A percentile compares a stretch with the other conserved stretches of the same genome.
These are phyloP conservation scores for Bellardia pandia DNA, from an alignment of 2,888 invertebrate species.

Conservation along the genomic window DNA sequence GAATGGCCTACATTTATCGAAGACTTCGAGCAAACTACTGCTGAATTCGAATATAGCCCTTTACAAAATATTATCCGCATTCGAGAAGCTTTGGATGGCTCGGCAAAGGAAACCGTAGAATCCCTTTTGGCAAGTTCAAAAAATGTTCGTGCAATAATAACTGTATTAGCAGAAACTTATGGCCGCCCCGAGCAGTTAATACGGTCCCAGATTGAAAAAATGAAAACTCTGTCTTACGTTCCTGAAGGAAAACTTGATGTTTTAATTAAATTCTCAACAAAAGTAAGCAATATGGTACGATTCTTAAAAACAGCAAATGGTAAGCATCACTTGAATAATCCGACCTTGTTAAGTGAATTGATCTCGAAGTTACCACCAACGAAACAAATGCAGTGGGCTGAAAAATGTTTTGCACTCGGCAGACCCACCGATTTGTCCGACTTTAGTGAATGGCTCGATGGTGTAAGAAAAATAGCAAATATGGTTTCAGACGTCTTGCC, in stretches of 20 bases:
- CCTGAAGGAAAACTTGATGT: no score
- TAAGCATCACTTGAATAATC: no score
- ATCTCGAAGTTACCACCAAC: no score
- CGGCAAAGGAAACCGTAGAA: conserved; percentile 23
- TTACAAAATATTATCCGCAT: conserved; percentile 39
- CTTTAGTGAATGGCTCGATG: conserved; percentile 52
- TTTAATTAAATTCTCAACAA: no score
- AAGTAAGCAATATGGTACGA: no score
- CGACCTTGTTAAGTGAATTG: no score
- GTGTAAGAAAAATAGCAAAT: conserved; percentile 24
- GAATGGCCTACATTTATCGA: conserved; percentile 18
- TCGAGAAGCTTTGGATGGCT: conserved; percentile 14
- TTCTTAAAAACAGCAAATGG: no score
- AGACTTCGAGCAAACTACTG: not conserved
- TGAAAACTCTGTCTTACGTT: not conserved
- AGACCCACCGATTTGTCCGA: not conserved
- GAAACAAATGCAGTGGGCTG: no score
- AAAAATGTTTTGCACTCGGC: conserved; percentile 26
- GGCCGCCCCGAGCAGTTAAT: conserved; percentile 20
- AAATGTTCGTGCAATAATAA: not conserved
- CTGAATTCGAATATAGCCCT: conserved; percentile 15
- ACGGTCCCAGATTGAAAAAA: conserved; percentile 25
- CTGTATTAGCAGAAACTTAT: conserved; percentile 8
- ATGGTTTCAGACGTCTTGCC: conserved; percentile 21
- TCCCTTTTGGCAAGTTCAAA: not conserved